phyloP scores from a whole-genome alignment of 2,113 vertebrate genomes.

The Austrofundulus limnaeus region DNA sequence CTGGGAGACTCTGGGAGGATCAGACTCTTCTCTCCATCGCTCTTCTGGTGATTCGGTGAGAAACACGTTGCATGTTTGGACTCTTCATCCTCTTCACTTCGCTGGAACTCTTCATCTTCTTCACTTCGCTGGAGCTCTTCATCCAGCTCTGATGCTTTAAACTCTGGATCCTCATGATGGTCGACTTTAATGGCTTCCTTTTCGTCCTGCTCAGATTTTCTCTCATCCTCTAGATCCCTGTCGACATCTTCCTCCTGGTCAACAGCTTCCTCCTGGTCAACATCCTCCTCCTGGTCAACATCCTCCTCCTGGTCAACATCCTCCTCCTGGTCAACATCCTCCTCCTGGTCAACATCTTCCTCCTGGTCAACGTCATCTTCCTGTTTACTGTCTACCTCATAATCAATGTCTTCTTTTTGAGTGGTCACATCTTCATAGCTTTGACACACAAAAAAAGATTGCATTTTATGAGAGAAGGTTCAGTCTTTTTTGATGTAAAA shows the following conservation, averaged over 20 bases:
- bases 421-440: slow-evolving; percentile 36
- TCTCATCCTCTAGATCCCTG: neutral
- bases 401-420: slow-evolving; percentile 5
- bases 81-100: slow-evolving; percentile 20
- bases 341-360: too few species aligned
- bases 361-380: neutral
- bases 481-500: neutral
- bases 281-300: too few species aligned
- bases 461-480: neutral
- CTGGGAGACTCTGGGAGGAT: slow-evolving; percentile 51
- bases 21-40: slow-evolving; percentile 43
- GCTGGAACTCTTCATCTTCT: slow-evolving; percentile 1
- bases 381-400: neutral
- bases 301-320: too few species aligned
- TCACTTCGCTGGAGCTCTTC: slow-evolving; percentile 7
- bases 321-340: neutral
- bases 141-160: slow-evolving; percentile 19
- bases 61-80: slow-evolving; percentile 29
- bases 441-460: neutral
- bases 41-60: slow-evolving; percentile 36
- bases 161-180: neutral
- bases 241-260: slow-evolving; percentile 3
- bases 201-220: neutral
- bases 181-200: slow-evolving; percentile 20
- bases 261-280: too few species aligned